Evolutionary conservation across 2,888 invertebrate species (phyloP).

Genomic region (Troides helena): DNA sequence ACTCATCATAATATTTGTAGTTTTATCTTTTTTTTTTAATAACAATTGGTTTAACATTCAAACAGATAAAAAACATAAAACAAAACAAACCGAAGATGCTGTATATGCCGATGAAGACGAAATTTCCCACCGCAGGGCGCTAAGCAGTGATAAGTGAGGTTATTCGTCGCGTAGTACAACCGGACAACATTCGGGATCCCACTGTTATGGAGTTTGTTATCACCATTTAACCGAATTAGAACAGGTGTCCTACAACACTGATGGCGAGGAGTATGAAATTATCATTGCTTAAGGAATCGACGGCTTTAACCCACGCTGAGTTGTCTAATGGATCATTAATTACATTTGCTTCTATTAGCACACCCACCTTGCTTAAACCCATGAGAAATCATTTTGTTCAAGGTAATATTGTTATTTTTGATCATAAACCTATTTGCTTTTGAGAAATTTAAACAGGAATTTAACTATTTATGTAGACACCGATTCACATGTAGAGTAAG

Average conservation of each 20-base stretch:
- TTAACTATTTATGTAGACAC: too few relatives aligned
- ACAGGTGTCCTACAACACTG: constrained; percentile 23
- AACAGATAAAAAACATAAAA: neutral
- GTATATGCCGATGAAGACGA: constrained; percentile 40
- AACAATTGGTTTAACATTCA: too few relatives aligned
- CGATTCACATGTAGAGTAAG: too few relatives aligned
- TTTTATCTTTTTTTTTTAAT: neutral
- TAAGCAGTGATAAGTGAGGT: constrained; percentile 48
- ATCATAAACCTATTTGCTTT: too few relatives aligned
- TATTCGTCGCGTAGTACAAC: constrained; percentile 31
- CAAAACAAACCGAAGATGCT: constrained; percentile 23
- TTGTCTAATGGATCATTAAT: constrained; percentile 19
- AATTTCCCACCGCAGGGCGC: constrained; percentile 47
- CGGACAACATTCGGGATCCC: constrained; percentile 9
- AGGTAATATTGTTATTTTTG: constrained; percentile 12
- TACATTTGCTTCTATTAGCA: constrained; percentile 23
- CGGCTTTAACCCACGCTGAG: constrained; percentile 18
- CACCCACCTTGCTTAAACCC: neutral
- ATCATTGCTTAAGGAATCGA: constrained; percentile 22
- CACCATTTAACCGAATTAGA: constrained; percentile 41
- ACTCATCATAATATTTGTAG: neutral
- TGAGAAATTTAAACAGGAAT: too few relatives aligned
- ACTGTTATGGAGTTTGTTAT: constrained; percentile 34
- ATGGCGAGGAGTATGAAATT: constrained; percentile 19
- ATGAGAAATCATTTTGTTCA: constrained; percentile 7